These are phyloP conservation scores for Umimayanthus kanabou DNA, from an alignment of 92 coral and sea anemone species.

Conservation along the genomic window DNA sequence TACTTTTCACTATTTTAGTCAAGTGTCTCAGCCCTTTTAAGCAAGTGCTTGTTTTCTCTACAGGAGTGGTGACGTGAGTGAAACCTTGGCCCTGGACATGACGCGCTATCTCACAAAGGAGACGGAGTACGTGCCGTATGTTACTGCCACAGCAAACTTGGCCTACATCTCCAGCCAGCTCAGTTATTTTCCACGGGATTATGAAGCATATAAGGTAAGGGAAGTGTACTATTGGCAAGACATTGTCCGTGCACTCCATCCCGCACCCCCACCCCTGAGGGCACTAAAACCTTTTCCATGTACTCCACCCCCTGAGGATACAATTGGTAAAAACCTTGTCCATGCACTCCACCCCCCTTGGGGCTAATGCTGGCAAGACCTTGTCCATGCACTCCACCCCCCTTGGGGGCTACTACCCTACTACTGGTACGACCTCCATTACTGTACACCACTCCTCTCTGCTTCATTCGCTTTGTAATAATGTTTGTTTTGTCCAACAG, in stretches of 20 bases:
- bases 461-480: too few species aligned
- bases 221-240: too few species aligned
- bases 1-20: neutral
- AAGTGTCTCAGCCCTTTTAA: neutral
- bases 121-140: constrained; percentile 55
- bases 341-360: too few species aligned
- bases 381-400: neutral
- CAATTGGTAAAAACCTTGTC: neutral
- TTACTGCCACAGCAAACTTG: constrained; percentile 51
- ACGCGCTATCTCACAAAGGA: constrained; percentile 57
- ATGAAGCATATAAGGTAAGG: constrained; percentile 60
- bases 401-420: too few species aligned
- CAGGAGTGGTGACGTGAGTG: constrained; percentile 60
- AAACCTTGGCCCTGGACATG: constrained; percentile 54
- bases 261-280: too few species aligned
- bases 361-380: neutral
- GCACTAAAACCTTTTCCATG: too few species aligned
- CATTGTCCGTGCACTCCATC: too few species aligned
- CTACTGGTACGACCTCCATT: too few species aligned
- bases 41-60: neutral
- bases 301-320: too few species aligned
- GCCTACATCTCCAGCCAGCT: constrained; percentile 58
- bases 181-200: constrained; percentile 36
- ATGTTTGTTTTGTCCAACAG: too few species aligned
- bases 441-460: too few species aligned